Base-by-base conservation (phyloP, 2,113 vertebrate species). In the Atrichornis clamosus region DNA sequence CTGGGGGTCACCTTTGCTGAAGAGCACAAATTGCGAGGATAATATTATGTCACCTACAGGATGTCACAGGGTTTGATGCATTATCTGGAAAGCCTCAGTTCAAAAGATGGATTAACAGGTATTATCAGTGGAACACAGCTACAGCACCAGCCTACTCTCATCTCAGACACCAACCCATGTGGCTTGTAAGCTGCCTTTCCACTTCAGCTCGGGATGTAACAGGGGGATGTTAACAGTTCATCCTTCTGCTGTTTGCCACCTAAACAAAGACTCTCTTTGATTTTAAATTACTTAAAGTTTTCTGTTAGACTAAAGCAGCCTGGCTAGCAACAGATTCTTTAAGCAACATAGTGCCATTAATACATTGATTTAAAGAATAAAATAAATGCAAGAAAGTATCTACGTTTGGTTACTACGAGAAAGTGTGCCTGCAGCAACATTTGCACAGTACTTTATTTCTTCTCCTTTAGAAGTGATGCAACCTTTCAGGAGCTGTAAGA, bases 401-500 rank as follows among this genome's bases (percentile, higher is more conserved):
- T 44, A 53, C 19, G 41, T 47, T 73, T 68, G 70, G 62, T 72
- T 88, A 69, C 44, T 33, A 49, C 73, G 21, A 89, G 26, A 44
- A 41, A 82, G 74, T 15, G 69, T 39, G 47, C 49, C 82, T 19
- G n/a, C 91, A 87, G 14, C 56, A 60, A 52, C 33, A 3, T 55
- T 73, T 79, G 21, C 39, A 26, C 70, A 70, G 18, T 9, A 28
- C 64, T 82, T 76, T 60, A 44, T 87, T 93, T 87, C 60, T 73
- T 55, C 39, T 60, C 49, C 72, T 72, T 68, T 58, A 89, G 86
- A 94, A 65, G 73, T 94, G 96, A 96, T 95, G 95, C 46, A 95
- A 82, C 97, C 96, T 98, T 98, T 98, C 97, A 96, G 90, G 95
- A 87, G 87, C 97, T 95, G 84, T 78, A 93, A 94, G 90, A 56